Conservation (phyloP, 2,888 invertebrate species). For the Rhingia campestris region DNA sequence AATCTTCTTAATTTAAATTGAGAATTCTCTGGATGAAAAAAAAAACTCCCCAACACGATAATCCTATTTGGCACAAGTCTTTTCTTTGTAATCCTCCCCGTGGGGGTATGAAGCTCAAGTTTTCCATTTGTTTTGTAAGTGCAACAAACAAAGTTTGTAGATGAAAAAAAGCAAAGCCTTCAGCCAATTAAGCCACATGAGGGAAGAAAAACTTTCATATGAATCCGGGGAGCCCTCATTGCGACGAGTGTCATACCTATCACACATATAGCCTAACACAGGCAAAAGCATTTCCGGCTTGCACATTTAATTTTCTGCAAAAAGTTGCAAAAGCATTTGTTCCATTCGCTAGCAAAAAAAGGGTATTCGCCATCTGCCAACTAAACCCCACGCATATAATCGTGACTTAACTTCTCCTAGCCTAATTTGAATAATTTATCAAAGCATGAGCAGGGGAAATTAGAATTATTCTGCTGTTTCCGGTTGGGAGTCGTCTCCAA, state of each 20-base stretch:
- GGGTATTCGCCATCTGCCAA: conserved; percentile 10
- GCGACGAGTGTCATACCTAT: conserved; percentile 31
- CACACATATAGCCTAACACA: conserved; percentile 19
- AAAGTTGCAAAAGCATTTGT: conserved; percentile 37
- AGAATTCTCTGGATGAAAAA: conserved; percentile 21
- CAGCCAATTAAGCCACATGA: conserved; percentile 62
- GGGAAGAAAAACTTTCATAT: conserved; percentile 19
- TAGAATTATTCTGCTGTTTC: conserved; percentile 13
- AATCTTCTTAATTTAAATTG: conserved; percentile 50
- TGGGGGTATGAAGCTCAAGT: conserved; percentile 45
- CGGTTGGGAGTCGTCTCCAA: neutral
- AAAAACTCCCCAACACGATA: conserved; percentile 46
- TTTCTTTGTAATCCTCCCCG: conserved; percentile 37
- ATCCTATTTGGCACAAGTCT: conserved; percentile 58
- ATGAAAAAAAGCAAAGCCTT: conserved; percentile 24
- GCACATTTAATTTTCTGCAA: conserved; percentile 53
- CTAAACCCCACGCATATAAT: conserved; percentile 34
- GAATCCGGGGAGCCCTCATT: conserved; percentile 20
- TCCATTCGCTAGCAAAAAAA: neutral
- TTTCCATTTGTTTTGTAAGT: conserved; percentile 49
- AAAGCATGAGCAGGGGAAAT: conserved; percentile 28
- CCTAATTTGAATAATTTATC: conserved; percentile 65
- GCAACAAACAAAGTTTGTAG: conserved; percentile 56
- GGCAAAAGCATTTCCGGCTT: conserved; percentile 57
- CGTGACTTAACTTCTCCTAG: conserved; percentile 63